Evolutionary conservation across 2,797 vertebrate genomes (phyloP), one percentile per base, ranked within the genome.

Genomic region (Rallus crepitans): DNA sequence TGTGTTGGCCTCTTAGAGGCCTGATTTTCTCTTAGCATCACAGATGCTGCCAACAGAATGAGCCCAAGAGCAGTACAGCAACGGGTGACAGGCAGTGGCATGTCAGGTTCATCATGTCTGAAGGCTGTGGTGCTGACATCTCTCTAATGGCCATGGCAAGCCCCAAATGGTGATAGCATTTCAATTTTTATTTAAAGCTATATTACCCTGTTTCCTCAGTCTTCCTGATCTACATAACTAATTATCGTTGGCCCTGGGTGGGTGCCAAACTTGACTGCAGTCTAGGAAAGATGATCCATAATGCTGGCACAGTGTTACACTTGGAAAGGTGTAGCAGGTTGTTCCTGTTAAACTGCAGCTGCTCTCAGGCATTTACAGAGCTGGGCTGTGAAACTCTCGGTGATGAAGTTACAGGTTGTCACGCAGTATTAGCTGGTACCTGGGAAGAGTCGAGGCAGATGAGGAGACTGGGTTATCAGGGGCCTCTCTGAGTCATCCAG

Each of bases 211-310:
- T 92, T 94, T 92, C 88, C 78, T 93, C 87, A 31, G 68, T 24
- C 89, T 87, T 94, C 87, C 82, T 85, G 71, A 93, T 96, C 90
- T 96, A 73, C 95, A 91, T 85, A 92, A 89, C 79, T 89, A 61
- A 96, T 97, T 93, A 93, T 77, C 64, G 21, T 4, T 85, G 93
- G 79, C 89, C 52, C 94, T 97, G 96, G 95, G 93, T 10, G 59
- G 75, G 57, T 92, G 94, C 96, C 94, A 97, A 12, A 17, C 75
- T 28, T 61, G 83, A 31, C 81, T 92, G 94, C 90, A 39, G 52
- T n/a, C 45, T 19, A 28, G 45, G 57, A 39, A 75, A 66, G 75
- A 30, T 93, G 33, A 91, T 93, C 94, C 81, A n/a, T 90, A 80
- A 73, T 1, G 16, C 20, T 85, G 94, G 86, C 88, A 79, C 88